Percentiles rank a stretch among this genome's conserved stretches.
Conservation (phyloP, 1,140 invertebrate genomes). For the Tigriopus japonicus region DNA sequence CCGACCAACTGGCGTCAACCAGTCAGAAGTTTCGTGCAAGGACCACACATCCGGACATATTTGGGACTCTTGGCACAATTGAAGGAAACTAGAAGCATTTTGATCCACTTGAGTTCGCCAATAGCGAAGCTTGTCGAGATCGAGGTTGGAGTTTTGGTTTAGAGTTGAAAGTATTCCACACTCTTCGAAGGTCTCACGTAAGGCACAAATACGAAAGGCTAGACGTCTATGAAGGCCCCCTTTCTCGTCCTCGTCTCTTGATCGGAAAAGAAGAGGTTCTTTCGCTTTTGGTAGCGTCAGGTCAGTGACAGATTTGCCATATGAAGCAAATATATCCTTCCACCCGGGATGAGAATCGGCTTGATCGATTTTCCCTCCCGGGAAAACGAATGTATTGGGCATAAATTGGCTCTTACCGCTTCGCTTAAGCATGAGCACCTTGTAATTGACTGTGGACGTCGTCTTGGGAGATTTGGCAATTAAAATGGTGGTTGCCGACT, state of each 20-base stretch:
- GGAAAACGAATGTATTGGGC: slow-evolving; percentile 1
- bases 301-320: background rate
- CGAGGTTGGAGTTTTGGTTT: background rate
- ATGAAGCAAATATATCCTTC: background rate
- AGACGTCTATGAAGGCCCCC: background rate
- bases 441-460: background rate
- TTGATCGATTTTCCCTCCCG: background rate
- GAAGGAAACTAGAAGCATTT: background rate
- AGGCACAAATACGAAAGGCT: background rate
- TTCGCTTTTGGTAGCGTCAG: background rate
- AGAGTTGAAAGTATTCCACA: background rate
- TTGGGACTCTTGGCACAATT: background rate
- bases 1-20: background rate
- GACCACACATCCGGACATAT: background rate
- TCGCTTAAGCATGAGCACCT: slow-evolving; percentile 8
- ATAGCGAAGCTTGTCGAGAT: background rate
- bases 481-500: background rate
- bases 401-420: slow-evolving; percentile 5
- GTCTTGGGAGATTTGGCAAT: background rate
- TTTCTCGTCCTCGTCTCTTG: background rate
- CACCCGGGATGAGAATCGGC: background rate
- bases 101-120: background rate
- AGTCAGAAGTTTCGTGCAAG: background rate
- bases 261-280: background rate
- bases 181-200: background rate